Percentiles rank a stretch among this genome's conserved stretches.
These are phyloP conservation scores for Hymenochirus boettgeri DNA, from an alignment of 2,113 vertebrate species.

Conservation along the genomic window DNA sequence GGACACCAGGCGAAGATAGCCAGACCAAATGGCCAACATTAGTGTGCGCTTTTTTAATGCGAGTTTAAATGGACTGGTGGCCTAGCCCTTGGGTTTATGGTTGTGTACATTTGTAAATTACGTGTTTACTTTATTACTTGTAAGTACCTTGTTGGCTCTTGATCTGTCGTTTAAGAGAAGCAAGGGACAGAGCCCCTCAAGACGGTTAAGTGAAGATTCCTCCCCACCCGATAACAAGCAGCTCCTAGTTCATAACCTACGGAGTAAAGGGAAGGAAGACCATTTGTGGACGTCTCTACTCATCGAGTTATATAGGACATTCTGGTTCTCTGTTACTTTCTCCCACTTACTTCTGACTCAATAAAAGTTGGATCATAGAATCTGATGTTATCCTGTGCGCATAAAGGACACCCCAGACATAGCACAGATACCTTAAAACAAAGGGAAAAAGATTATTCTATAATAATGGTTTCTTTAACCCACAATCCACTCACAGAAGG, in stretches of 20 bases:
- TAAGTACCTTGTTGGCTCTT: slow-evolving; percentile 20
- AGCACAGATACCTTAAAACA: slow-evolving; percentile 73
- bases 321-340: not conserved
- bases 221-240: slow-evolving; percentile 74
- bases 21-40: too few species aligned
- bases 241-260: slow-evolving; percentile 71
- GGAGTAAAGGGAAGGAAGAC: not conserved
- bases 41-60: too few species aligned
- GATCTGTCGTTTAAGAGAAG: slow-evolving; percentile 56
- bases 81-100: too few species aligned
- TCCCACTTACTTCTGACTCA: slow-evolving; percentile 83
- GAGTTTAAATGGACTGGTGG: too few species aligned
- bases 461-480: too few species aligned
- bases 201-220: slow-evolving; percentile 65
- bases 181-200: slow-evolving; percentile 64
- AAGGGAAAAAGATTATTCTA: too few species aligned
- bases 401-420: slow-evolving; percentile 89
- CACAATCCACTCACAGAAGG: too few species aligned
- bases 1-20: too few species aligned
- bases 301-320: not conserved
- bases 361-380: slow-evolving; percentile 80
- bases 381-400: slow-evolving; percentile 79
- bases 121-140: not conserved
- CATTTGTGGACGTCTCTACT: not conserved
- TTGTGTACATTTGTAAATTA: too few species aligned